These are phyloP conservation scores for Otolemur garnettii DNA, from an alignment of 2,113 vertebrate genomes.

Conservation along the genomic window DNA sequence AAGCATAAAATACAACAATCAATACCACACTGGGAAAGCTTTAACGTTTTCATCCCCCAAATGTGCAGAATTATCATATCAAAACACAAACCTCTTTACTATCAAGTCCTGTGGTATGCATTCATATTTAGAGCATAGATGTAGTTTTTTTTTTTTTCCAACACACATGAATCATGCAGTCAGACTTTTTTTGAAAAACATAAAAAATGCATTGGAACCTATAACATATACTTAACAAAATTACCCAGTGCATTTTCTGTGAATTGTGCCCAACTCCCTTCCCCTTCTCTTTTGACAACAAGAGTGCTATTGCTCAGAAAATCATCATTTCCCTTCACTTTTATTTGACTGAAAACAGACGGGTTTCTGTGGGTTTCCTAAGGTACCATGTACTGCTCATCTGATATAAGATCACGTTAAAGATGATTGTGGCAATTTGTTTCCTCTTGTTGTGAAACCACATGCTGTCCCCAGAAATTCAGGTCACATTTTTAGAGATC, in stretches of 20 bases:
- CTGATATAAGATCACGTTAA: slow-evolving; percentile 88
- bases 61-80: slow-evolving; percentile 43
- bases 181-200: slow-evolving; percentile 70
- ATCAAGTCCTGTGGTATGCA: slow-evolving; percentile 62
- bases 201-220: slow-evolving; percentile 86
- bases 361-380: slow-evolving; percentile 84
- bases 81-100: slow-evolving; percentile 57
- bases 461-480: slow-evolving; percentile 83
- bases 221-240: slow-evolving; percentile 91
- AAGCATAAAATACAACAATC: neutral
- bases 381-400: slow-evolving; percentile 85
- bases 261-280: slow-evolving; percentile 85
- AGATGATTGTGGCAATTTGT: slow-evolving; percentile 91
- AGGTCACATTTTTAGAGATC: slow-evolving; percentile 79
- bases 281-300: slow-evolving; percentile 86
- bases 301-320: slow-evolving; percentile 87
- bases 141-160: slow-evolving; percentile 41
- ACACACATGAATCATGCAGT: slow-evolving; percentile 70
- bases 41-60: slow-evolving; percentile 44
- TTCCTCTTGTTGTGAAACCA: slow-evolving; percentile 88
- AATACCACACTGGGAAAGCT: slow-evolving; percentile 16
- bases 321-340: slow-evolving; percentile 88
- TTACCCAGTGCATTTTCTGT: slow-evolving; percentile 87
- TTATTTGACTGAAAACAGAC: slow-evolving; percentile 89
- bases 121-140: slow-evolving; percentile 74